Evolutionary conservation across 2,888 invertebrate genomes (phyloP), one percentile per base, ranked within the genome.

Genomic region (Theretra japonica): DNA sequence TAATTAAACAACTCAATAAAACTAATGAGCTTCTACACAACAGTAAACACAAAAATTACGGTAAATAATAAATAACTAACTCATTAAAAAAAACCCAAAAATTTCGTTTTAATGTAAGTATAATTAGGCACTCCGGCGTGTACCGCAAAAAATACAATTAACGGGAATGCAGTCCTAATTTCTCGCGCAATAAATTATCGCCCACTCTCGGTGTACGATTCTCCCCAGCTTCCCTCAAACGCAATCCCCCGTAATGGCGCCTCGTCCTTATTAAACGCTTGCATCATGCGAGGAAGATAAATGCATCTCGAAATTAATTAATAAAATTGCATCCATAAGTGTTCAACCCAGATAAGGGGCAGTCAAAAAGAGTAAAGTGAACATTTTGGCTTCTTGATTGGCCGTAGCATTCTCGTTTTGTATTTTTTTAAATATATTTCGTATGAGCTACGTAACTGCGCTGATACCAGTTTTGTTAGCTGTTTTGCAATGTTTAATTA

Each of bases 291-390:
- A 86, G 82, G 81, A 88, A 93, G 92, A 92, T 91, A 89, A 91
- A 92, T 90, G 91, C 88, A 88, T 85, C 88, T 88, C 84, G 83
- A 90, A 91, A 91, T 91, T 92, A 92, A 92, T 93, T 92, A 92
- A 90, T 89, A 88, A 92, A 91, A 92, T 90, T 89, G 91, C 88
- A 89, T 88, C 84, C 83, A 82, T 86, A 86, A 88, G 85, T 87
- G 86, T 85, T 79, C 77, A 77, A 71, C 74, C 69, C 73, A 76
- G 79, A 80, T 79, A 81, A 75, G 75, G 76, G 70, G 28, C 76
- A 80, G 78, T 82, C 73, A 81, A 85, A 84, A 83, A 80, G 79
- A 82, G 77, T 77, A 79, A 79, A 83, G 79, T 72, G 48, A 71
- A 23, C 48, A 41, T 71, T 82, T 79, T 79, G 76, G 75, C 76